Evolutionary conservation across 2,797 vertebrate species (phyloP).

Genomic region (Parauchenoglanis punctatus): DNA sequence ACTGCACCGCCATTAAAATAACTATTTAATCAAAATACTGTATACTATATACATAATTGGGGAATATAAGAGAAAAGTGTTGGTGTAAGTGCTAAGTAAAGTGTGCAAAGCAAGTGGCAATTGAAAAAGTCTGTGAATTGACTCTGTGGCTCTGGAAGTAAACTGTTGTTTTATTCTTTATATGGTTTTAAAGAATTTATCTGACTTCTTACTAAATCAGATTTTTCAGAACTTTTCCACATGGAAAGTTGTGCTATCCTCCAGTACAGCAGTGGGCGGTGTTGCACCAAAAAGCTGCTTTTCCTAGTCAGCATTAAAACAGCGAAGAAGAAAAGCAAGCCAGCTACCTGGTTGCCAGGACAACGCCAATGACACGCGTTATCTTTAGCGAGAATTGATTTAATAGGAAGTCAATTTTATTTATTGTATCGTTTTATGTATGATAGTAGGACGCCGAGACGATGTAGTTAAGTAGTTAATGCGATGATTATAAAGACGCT

Average conservation of each 20-base stretch:
- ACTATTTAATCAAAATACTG: neutral
- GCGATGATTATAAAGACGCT: neutral
- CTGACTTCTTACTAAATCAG: neutral
- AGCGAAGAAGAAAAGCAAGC: neutral
- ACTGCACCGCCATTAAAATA: neutral
- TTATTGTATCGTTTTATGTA: neutral
- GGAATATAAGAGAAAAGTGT: neutral
- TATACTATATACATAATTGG: neutral
- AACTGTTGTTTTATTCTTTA: neutral
- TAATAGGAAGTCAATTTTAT: neutral
- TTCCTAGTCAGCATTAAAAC: neutral
- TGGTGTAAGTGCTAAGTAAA: neutral
- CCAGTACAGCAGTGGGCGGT: neutral
- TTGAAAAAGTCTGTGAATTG: neutral
- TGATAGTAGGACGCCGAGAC: neutral
- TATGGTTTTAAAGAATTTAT: neutral
- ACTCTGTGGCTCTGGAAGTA: neutral
- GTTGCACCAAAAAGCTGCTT: neutral
- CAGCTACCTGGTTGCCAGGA: conserved; percentile 5
- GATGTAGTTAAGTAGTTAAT: neutral
- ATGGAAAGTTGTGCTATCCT: neutral
- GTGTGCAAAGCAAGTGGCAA: neutral
- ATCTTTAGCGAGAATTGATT: neutral
- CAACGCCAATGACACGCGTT: neutral
- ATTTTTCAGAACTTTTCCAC: neutral